Evolutionary conservation across 2,888 invertebrate genomes (phyloP).

Genomic region (Myopa testacea): DNA sequence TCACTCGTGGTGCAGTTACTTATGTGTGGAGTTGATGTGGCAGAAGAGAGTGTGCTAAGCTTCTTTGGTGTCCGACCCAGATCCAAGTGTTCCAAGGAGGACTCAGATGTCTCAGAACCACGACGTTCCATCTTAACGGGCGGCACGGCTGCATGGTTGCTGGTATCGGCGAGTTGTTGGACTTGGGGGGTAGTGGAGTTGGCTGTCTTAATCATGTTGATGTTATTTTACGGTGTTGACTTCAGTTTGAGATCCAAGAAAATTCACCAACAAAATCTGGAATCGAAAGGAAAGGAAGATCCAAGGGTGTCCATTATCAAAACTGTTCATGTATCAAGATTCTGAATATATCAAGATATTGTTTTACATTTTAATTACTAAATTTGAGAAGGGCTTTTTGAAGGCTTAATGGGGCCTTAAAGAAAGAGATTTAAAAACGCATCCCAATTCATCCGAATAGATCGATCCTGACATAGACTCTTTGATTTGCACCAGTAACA

Average conservation of each 20-base stretch:
- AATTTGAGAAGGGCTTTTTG: no score
- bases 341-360: no score
- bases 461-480: no score
- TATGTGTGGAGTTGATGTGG: slow-evolving; percentile 60
- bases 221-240: slow-evolving; percentile 36
- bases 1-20: slow-evolving; percentile 26
- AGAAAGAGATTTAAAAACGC: no score
- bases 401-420: no score
- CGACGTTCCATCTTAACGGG: slow-evolving; percentile 64
- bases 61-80: slow-evolving; percentile 65
- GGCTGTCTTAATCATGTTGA: slow-evolving; percentile 34
- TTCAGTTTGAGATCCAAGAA: not conserved
- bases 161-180: slow-evolving; percentile 37
- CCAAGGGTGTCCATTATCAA: no score
- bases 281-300: not conserved
- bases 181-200: slow-evolving; percentile 23
- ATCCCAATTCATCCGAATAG: no score
- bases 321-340: no score
- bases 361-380: no score
- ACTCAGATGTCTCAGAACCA: slow-evolving; percentile 66
- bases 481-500: no score
- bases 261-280: slow-evolving; percentile 8
- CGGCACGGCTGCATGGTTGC: not conserved
- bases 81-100: slow-evolving; percentile 67
- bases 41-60: slow-evolving; percentile 54